A percentile compares a stretch with the other conserved stretches of the same genome.
Conservation (phyloP, 2,888 invertebrate species). For the Philonicus albiceps region DNA sequence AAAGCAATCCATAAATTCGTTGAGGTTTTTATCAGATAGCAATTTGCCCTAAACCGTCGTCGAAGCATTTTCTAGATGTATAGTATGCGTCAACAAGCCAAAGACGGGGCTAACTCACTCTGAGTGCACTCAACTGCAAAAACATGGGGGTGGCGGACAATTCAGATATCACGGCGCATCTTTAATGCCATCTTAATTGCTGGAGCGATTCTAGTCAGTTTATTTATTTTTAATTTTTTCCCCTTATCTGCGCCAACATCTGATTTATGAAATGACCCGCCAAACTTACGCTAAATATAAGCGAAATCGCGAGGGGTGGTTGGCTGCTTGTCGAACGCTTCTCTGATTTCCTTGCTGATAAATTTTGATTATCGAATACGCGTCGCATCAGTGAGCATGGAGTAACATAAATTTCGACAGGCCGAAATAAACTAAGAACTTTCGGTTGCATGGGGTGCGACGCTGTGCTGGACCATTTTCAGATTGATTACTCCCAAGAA, state of each 20-base stretch:
- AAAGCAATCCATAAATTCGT: slow-evolving; percentile 34
- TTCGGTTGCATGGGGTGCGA: slow-evolving; percentile 7
- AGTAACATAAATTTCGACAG: slow-evolving; percentile 39
- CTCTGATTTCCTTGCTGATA: slow-evolving; percentile 8
- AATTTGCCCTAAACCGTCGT: slow-evolving; percentile 22
- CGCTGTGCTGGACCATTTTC: background rate
- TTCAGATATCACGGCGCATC: slow-evolving; percentile 35
- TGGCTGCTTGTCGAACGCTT: background rate
- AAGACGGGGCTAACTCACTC: background rate
- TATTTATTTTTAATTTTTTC: slow-evolving; percentile 41
- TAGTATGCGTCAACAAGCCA: slow-evolving; percentile 2
- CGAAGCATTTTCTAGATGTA: background rate
- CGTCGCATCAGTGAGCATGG: slow-evolving; percentile 27
- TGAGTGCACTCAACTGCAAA: slow-evolving; percentile 29
- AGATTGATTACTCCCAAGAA: slow-evolving; percentile 2
- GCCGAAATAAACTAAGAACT: slow-evolving; percentile 31
- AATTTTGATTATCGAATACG: slow-evolving; percentile 38
- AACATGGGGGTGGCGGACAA: background rate
- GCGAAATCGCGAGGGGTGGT: background rate
- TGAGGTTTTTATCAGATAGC: slow-evolving; percentile 39
- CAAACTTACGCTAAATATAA: background rate
- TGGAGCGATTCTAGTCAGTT: slow-evolving; percentile 4
- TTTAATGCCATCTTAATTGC: slow-evolving; percentile 30
- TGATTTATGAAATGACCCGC: slow-evolving; percentile 7
- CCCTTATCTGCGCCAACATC: slow-evolving; percentile 7